These are phyloP conservation scores for Nyleta sp. DNA, from an alignment of 2,888 invertebrate species.

Conservation along the genomic window DNA sequence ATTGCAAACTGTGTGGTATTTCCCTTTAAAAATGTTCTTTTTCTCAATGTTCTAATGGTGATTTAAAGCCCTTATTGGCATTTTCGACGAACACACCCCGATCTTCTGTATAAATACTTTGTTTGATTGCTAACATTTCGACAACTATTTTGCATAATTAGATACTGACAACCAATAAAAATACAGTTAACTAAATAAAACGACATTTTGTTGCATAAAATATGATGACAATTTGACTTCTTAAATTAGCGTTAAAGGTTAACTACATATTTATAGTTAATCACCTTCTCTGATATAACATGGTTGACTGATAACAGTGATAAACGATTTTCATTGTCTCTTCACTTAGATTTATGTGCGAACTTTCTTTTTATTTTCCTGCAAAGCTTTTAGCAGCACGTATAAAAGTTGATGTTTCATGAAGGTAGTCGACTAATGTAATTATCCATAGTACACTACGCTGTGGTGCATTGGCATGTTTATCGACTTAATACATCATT, in stretches of 20 bases:
- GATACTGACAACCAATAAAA: too few species aligned
- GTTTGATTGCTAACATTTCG: too few species aligned
- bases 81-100: too few species aligned
- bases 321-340: slow-evolving; percentile 27
- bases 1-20: too few species aligned
- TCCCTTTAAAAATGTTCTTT: too few species aligned
- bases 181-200: too few species aligned
- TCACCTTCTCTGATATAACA: not conserved
- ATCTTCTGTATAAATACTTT: too few species aligned
- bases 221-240: not conserved
- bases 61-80: too few species aligned
- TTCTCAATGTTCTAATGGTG: too few species aligned
- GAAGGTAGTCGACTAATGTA: slow-evolving; percentile 26
- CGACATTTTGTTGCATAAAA: too few species aligned
- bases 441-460: slow-evolving; percentile 26
- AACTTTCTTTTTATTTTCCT: slow-evolving; percentile 13
- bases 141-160: too few species aligned
- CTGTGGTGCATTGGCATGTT: slow-evolving; percentile 29
- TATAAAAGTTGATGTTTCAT: slow-evolving; percentile 61
- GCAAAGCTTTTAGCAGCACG: slow-evolving; percentile 51
- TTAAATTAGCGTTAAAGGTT: not conserved
- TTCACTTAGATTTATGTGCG: slow-evolving; percentile 7
- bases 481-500: slow-evolving; percentile 40
- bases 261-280: not conserved
- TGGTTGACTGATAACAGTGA: slow-evolving; percentile 13